phyloP scores from a whole-genome alignment of 2,888 invertebrate genomes.

The Anaspis maculata region DNA sequence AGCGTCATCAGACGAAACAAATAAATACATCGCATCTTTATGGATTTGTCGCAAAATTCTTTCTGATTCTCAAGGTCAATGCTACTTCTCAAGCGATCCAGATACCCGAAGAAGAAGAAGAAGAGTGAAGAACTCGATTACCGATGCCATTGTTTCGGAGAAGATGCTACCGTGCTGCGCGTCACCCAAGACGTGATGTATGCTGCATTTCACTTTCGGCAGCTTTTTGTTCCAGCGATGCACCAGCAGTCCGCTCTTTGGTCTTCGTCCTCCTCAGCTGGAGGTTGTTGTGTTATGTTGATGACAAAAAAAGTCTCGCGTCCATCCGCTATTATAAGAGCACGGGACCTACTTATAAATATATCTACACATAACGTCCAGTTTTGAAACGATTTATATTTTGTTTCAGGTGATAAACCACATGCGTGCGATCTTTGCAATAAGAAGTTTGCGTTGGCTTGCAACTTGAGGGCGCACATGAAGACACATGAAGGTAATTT shows the following conservation, averaged over 20 bases:
- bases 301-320: too few species aligned
- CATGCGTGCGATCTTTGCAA: slow-evolving; percentile 62
- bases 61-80: slow-evolving; percentile 20
- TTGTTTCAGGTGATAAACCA: slow-evolving; percentile 59
- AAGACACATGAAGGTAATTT: slow-evolving; percentile 61
- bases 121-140: too few species aligned
- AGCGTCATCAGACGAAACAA: slow-evolving; percentile 31
- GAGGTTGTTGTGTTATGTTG: too few species aligned
- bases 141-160: too few species aligned
- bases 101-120: not conserved
- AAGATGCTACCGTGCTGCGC: too few species aligned
- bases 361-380: too few species aligned
- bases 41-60: slow-evolving; percentile 29
- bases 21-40: slow-evolving; percentile 30
- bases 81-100: slow-evolving; percentile 11
- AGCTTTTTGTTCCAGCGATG: not conserved
- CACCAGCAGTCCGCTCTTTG: slow-evolving; percentile 5
- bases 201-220: slow-evolving; percentile 1
- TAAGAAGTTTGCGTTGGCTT: slow-evolving; percentile 64
- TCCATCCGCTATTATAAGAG: too few species aligned
- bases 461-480: slow-evolving; percentile 64
- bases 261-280: slow-evolving; percentile 1
- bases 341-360: too few species aligned
- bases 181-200: slow-evolving; percentile 9
- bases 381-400: not conserved